Conservation (phyloP, 2,888 invertebrate genomes). For the Pinctada fucata region DNA sequence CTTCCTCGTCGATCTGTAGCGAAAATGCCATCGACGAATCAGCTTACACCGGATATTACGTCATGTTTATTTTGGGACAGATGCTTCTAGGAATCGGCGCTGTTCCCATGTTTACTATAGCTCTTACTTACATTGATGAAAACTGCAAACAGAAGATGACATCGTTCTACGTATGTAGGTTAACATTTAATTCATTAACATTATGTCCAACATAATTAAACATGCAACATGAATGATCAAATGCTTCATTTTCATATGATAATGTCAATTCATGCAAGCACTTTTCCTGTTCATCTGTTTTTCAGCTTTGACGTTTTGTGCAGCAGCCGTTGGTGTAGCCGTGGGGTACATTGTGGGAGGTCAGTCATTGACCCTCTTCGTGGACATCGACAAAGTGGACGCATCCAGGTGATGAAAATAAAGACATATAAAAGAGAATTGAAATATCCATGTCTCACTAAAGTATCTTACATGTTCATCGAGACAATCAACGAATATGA, state of each 20-base stretch:
- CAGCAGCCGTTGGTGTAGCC: slow-evolving; percentile 66
- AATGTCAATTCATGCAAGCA: too few relatives aligned
- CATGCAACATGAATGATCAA: too few relatives aligned
- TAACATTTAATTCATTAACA: too few relatives aligned
- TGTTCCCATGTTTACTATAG: slow-evolving; percentile 65
- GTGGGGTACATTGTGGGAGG: slow-evolving; percentile 67
- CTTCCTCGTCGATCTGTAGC: slow-evolving; percentile 15
- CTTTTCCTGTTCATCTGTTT: not conserved
- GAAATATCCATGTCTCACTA: too few relatives aligned
- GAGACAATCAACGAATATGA: too few relatives aligned
- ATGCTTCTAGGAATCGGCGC: slow-evolving; percentile 67
- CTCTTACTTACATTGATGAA: slow-evolving; percentile 65
- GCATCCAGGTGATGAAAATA: slow-evolving; percentile 11
- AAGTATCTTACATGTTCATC: too few relatives aligned
- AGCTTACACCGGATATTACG: slow-evolving; percentile 45
- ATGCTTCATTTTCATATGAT: too few relatives aligned
- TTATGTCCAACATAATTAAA: too few relatives aligned
- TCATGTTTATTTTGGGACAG: slow-evolving; percentile 64
- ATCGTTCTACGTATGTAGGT: slow-evolving; percentile 67
- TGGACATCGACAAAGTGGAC: slow-evolving; percentile 62
- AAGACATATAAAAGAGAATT: not conserved
- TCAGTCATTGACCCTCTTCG: slow-evolving; percentile 62
- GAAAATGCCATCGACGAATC: not conserved
- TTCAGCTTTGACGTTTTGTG: slow-evolving; percentile 50
- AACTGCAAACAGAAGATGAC: slow-evolving; percentile 61